Evolutionary conservation across 2,888 invertebrate species (phyloP), one percentile per base, ranked within the genome.

Genomic region (Ochropleura leucogaster): DNA sequence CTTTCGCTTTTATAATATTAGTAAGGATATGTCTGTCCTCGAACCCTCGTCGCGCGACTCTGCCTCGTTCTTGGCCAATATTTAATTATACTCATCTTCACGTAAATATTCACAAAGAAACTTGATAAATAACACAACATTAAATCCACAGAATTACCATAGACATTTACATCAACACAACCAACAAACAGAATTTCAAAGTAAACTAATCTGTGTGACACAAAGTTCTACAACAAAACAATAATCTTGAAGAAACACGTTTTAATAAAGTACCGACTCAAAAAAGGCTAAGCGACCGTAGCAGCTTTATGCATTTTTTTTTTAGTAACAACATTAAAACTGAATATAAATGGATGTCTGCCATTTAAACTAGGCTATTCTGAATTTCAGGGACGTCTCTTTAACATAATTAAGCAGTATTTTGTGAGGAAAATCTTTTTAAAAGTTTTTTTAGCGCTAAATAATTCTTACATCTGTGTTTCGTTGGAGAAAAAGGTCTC

Each of bases 331-430:
- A 80, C 84, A 87, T 87, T 86, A 81, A 84, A 88, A 87, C 85
- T 83, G 86, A 87, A 88, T 88, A 81, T 79, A 86, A 86, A 87
- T 87, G 77, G 80, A 72, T 84, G 81, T 86, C 85, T 82, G 72
- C 72, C 63, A 81, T 74, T 78, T 82, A 82, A 80, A 85, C 79
- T 87, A 83, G 79, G 84, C 82, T 60, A 74, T 88, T 85, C 51
- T 68, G 83, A 83, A 84, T 73, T 87, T 83, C 67, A 75, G 78
- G 75, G 81, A 78, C 75, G 80, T 60, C 80, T 86, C 74, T 82
- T 88, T 87, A 83, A 80, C 88, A 87, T 87, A 86, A 87, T 85
- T 83, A 88, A 87, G 77, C 88, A 82, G 83, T 84, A 82, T 87
- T 80, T 88, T 72, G 67, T 20, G 72, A 70, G 65, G 69, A 70